Percentiles rank a stretch among this genome's conserved stretches.
Conservation (phyloP, 2,888 invertebrate genomes). For the Tanypteryx hageni region DNA sequence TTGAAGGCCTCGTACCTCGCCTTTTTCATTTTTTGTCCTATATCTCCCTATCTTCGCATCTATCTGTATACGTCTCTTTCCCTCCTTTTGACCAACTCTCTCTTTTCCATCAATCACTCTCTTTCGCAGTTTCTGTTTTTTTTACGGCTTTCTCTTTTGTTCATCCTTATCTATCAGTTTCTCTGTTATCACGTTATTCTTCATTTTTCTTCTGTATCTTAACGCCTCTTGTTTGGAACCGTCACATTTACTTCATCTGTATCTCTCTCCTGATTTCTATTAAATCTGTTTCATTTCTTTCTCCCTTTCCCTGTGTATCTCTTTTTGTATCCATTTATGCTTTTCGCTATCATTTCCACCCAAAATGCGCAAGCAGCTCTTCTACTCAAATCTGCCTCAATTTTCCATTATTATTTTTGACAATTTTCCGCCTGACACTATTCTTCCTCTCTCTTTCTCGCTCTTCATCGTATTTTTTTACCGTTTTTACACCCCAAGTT, state of each 20-base stretch:
- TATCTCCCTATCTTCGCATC: not conserved
- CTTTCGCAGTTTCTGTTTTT: not conserved
- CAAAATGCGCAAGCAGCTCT: not conserved
- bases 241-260: too few relatives aligned
- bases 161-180: not conserved
- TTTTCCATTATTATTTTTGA: conserved; percentile 8
- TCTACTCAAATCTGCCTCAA: not conserved
- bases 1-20: conserved; percentile 3
- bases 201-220: too few relatives aligned
- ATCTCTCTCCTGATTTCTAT: too few relatives aligned
- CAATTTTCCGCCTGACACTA: not conserved
- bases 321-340: not conserved
- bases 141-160: not conserved
- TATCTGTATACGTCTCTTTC: not conserved
- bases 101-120: not conserved
- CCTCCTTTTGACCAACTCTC: not conserved
- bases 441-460: not conserved
- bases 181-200: too few relatives aligned
- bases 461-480: not conserved
- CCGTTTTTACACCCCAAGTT: not conserved
- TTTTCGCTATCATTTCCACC: not conserved
- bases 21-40: not conserved
- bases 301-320: not conserved
- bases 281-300: not conserved
- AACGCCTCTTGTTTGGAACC: too few relatives aligned